Base-by-base conservation (phyloP, 1,140 invertebrate genomes). In the Aphaenogaster ashmeadi region DNA sequence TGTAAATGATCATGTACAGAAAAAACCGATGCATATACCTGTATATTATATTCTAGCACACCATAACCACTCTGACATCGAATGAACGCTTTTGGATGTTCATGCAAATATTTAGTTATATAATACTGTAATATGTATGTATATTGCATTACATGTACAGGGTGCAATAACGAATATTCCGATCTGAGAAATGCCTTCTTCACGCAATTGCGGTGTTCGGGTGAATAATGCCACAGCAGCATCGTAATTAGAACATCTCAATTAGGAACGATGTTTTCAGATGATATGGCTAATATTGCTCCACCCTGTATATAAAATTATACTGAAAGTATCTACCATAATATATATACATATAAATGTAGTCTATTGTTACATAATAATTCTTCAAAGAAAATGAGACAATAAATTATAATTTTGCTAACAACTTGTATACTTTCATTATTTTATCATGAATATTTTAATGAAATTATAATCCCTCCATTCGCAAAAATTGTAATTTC, bases 321-420 rank as follows among this genome's bases (percentile, higher is more conserved):
- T 91, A 92, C 44, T 94, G 93, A 94, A 95, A 94, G 93, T 95
- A 94, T 92, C 89, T 92, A 91, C 87, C 50, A 18, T 87, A 93
- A 89, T 88, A 92, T 87, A 90, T 94, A 90, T 88, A 44, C 8
- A 69, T 47, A 91, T 94, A 91, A 92, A 91, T 95, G 93, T 93
- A 90, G 81, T 80, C 91, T 93, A 94, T 92, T 94, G 93, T 94
- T 95, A 95, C 89, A 93, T 92, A 89, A 93, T 92, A 91, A 94
- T 93, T 93, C 88, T 93, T 93, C 91, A 92, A 95, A 93, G 91
- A 86, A 94, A 95, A 94, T 93, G 93, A 94, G 94, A 95, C 94
- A 95, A 95, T 95, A 95, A 95, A 95, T 95, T 69, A 94, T 95
- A 95, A 94, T 95, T 95, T 95, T 95, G 93, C 87, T 95, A 95